Evolutionary conservation across 2,888 invertebrate species (phyloP).

Genomic region (Dyspetes luteomarginatus): DNA sequence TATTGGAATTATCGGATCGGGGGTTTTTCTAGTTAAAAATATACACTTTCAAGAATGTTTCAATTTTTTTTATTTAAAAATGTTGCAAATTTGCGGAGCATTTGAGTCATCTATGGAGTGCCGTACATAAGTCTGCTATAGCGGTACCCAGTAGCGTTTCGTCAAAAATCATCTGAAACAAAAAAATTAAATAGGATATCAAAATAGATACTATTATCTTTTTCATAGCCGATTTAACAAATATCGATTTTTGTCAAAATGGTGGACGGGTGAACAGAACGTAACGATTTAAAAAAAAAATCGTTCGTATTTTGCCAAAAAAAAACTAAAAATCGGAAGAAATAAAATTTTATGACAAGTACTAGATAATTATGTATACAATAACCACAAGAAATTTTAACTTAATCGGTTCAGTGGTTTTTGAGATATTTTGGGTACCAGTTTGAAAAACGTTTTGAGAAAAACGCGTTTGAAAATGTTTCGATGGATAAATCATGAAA

Average conservation of each 20-base stretch:
- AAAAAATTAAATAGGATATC: slow-evolving; percentile 28
- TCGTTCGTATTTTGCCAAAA: not conserved
- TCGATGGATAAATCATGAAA: not conserved
- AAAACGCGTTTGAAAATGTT: too few relatives aligned
- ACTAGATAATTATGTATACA: slow-evolving; percentile 1
- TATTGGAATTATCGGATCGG: not conserved
- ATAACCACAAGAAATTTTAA: not conserved
- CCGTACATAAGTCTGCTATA: too few relatives aligned
- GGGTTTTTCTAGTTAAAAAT: not conserved
- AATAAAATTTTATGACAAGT: slow-evolving; percentile 10
- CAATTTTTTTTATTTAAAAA: too few relatives aligned
- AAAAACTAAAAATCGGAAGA: slow-evolving; percentile 4
- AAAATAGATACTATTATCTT: too few relatives aligned
- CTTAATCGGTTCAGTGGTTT: not conserved
- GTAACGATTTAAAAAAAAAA: slow-evolving; percentile 20
- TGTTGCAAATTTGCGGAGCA: too few relatives aligned
- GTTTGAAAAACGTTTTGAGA: too few relatives aligned
- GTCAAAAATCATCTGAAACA: slow-evolving; percentile 31
- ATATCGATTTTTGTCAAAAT: slow-evolving; percentile 16
- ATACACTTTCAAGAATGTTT: not conserved
- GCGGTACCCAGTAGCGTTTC: slow-evolving; percentile 27
- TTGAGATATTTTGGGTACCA: too few relatives aligned
- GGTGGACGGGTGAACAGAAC: slow-evolving; percentile 11
- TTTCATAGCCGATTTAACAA: slow-evolving; percentile 30
- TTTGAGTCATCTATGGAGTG: too few relatives aligned